A percentile compares a stretch with the other conserved stretches of the same genome.
These are phyloP conservation scores for Furnarius figulus DNA, from an alignment of 2,113 vertebrate genomes.

Conservation along the genomic window DNA sequence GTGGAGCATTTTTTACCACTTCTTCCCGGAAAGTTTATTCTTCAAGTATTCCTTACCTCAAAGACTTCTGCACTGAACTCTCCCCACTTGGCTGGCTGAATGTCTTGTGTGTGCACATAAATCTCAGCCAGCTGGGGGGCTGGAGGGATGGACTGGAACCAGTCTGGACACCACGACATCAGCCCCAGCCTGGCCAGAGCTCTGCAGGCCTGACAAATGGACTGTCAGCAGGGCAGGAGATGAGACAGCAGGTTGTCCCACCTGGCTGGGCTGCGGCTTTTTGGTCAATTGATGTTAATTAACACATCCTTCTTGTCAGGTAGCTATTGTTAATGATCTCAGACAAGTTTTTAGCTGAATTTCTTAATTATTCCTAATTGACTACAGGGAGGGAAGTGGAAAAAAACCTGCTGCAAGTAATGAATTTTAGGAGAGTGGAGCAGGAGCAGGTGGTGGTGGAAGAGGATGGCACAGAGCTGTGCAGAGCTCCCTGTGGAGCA, in stretches of 20 bases:
- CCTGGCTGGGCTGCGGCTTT: not conserved
- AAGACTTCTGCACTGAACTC: not conserved
- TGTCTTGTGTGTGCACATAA: fast-evolving
- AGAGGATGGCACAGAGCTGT: not conserved
- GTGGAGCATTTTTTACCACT: fast-evolving
- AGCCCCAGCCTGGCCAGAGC: not conserved
- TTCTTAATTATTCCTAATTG: slow-evolving; percentile 63
- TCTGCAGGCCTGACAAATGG: not conserved
- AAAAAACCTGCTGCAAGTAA: fast-evolving
- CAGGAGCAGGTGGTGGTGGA: not conserved
- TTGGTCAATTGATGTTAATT: slow-evolving; percentile 27
- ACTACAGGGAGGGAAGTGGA: not conserved
- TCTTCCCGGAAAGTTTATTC: not conserved
- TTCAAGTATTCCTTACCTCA: fast-evolving
- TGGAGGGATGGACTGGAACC: not conserved
- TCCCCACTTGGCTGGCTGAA: fast-evolving
- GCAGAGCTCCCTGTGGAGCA: fast-evolving
- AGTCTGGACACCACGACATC: not conserved
- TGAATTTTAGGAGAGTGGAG: not conserved
- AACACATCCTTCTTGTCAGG: slow-evolving; percentile 46
- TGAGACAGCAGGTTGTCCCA: not conserved
- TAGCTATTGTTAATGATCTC: not conserved
- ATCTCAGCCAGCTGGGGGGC: not conserved
- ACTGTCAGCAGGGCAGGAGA: not conserved
- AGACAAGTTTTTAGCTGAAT: slow-evolving; percentile 23